Conservation (phyloP, 2,797 vertebrate genomes). For the Corythornis leucogaster region DNA sequence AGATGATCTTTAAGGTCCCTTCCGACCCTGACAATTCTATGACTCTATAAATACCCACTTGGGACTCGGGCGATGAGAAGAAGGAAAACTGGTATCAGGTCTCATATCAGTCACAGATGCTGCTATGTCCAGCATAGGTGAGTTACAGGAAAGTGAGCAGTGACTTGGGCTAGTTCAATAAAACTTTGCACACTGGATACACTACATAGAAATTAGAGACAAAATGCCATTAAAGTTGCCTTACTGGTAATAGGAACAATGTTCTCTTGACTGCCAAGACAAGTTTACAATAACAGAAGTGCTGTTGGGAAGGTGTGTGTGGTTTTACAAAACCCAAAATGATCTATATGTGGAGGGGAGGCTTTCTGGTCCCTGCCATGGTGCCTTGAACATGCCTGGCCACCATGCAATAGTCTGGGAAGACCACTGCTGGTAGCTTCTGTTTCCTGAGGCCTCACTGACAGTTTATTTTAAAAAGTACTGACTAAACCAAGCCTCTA, state of each 20-base stretch:
- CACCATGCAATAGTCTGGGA: not conserved
- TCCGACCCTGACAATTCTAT: too few species aligned
- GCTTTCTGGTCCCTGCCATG: not conserved
- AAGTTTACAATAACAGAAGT: not conserved
- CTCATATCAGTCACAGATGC: not conserved
- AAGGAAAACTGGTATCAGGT: not conserved
- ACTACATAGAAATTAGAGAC: not conserved
- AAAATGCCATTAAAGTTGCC: not conserved
- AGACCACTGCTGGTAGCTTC: not conserved
- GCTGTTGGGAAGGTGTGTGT: not conserved
- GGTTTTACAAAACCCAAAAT: not conserved
- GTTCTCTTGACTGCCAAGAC: not conserved
- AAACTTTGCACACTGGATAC: not conserved
- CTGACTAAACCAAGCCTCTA: not conserved
- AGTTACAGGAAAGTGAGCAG: not conserved
- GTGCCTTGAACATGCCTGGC: not conserved
- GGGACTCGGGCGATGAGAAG: not conserved
- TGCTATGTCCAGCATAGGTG: not conserved
- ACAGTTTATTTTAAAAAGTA: not conserved
- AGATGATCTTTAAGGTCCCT: too few species aligned
- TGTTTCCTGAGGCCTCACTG: not conserved
- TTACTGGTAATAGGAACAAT: not conserved
- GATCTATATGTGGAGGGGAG: not conserved
- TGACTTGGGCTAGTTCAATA: not conserved
- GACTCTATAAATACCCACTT: not conserved